Conservation (phyloP, 2,888 invertebrate species). For the Xestia c-nigrum region DNA sequence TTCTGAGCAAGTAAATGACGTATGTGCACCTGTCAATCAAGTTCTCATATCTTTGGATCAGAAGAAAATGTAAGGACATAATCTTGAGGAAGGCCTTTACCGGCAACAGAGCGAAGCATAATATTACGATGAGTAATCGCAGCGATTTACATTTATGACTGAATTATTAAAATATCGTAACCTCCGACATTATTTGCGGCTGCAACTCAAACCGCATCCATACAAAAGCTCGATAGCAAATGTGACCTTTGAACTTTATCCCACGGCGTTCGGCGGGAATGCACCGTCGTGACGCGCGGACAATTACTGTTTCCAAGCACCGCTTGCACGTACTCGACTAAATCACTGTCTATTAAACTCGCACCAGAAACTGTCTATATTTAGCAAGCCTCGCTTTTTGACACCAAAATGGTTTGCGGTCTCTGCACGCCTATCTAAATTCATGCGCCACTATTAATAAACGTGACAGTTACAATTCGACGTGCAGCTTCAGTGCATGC, state of each 20-base stretch:
- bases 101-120: conserved; percentile 30
- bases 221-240: conserved; percentile 76
- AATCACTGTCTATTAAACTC: conserved; percentile 76
- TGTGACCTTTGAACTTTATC: conserved; percentile 83
- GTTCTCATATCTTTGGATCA: conserved; percentile 38
- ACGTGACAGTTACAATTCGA: conserved; percentile 52
- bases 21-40: not conserved
- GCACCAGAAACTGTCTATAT: conserved; percentile 67
- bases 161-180: conserved; percentile 72
- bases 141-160: conserved; percentile 67
- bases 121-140: conserved; percentile 69
- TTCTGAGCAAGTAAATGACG: not conserved
- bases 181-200: conserved; percentile 70
- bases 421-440: conserved; percentile 49
- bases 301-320: conserved; percentile 81
- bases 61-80: conserved; percentile 48
- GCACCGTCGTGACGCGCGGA: conserved; percentile 78
- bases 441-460: conserved; percentile 58
- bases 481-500: conserved; percentile 34
- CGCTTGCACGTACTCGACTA: conserved; percentile 73
- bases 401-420: conserved; percentile 58
- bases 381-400: conserved; percentile 62
- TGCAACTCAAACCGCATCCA: conserved; percentile 71
- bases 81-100: conserved; percentile 38
- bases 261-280: conserved; percentile 73